A percentile compares a stretch with the other conserved stretches of the same genome.
phyloP scores from a whole-genome alignment of 2,113 vertebrate species.

The Castor canadensis region DNA sequence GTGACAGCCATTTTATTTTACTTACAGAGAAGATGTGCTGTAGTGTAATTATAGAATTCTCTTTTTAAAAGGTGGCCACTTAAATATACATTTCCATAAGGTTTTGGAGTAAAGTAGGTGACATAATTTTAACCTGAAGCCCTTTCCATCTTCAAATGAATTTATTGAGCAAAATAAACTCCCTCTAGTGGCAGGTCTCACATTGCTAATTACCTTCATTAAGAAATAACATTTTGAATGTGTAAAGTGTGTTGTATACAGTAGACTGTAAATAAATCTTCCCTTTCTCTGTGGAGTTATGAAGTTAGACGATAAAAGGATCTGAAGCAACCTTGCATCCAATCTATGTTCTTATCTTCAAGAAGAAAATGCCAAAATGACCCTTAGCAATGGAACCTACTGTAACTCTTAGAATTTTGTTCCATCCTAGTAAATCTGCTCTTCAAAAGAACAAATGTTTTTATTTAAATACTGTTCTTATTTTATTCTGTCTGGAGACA shows the following conservation, averaged over 20 bases:
- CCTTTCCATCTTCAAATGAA: neutral
- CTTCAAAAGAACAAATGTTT: neutral
- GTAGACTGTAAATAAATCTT: neutral
- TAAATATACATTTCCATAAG: neutral
- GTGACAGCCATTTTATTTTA: constrained; percentile 32
- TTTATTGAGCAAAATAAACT: constrained; percentile 47
- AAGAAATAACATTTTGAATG: neutral
- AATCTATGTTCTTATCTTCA: neutral
- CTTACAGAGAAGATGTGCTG: neutral
- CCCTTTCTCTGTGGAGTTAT: neutral
- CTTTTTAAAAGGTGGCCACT: neutral
- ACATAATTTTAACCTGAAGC: constrained; percentile 50
- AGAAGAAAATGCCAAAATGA: constrained; percentile 10
- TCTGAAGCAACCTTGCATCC: neutral
- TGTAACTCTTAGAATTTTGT: neutral
- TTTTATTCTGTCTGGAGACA: constrained; percentile 14
- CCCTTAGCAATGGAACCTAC: neutral
- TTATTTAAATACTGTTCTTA: neutral
- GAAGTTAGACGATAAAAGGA: neutral
- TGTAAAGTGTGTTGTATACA: neutral
- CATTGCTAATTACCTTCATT: neutral
- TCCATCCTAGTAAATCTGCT: neutral
- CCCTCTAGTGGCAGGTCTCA: constrained; percentile 80
- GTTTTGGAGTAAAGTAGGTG: neutral
- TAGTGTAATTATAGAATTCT: neutral